A percentile compares a stretch with the other conserved stretches of the same genome.
phyloP scores from a whole-genome alignment of 2,113 vertebrate species.

The Craseonycteris thonglongyai region DNA sequence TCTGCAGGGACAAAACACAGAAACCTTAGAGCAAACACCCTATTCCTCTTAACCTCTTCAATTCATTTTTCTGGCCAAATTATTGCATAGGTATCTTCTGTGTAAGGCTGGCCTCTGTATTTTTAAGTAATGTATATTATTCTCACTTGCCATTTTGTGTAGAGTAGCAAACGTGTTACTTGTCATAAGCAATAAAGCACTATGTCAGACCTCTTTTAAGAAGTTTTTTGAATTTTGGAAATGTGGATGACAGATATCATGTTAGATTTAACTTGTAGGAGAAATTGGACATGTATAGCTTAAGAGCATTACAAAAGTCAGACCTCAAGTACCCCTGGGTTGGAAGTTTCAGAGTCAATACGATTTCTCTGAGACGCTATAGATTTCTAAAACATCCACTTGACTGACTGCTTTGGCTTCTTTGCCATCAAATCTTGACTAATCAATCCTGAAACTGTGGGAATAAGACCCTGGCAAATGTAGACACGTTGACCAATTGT shows the following conservation, averaged over 20 bases:
- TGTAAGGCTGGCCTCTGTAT: background rate
- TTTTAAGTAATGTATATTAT: background rate
- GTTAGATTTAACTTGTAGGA: background rate
- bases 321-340: background rate
- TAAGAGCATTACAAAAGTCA: background rate
- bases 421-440: background rate
- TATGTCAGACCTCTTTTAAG: background rate
- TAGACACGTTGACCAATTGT: background rate
- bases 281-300: background rate
- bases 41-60: background rate
- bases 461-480: background rate
- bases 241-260: background rate
- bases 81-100: background rate
- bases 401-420: background rate
- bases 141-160: background rate
- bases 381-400: background rate
- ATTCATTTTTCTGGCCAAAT: background rate
- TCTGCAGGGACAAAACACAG: background rate
- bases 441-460: background rate
- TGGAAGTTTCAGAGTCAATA: background rate
- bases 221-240: background rate
- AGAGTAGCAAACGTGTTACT: background rate
- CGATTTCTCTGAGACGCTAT: background rate
- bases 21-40: background rate
- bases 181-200: background rate